Evolutionary conservation across 2,113 vertebrate genomes (phyloP).

Genomic region (Chlorodrepanis virens): DNA sequence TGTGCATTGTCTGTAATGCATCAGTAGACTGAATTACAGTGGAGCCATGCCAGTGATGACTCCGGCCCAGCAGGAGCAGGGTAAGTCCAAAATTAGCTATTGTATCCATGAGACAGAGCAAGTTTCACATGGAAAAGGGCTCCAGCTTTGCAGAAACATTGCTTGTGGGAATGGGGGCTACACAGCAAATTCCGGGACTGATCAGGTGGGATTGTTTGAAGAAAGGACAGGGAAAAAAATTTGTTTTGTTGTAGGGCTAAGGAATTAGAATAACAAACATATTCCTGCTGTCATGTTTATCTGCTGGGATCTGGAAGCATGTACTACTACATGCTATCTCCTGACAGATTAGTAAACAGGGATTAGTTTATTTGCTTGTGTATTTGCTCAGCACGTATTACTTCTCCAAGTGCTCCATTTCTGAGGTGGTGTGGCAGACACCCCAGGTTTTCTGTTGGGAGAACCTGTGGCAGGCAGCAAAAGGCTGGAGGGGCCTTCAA

Average conservation of each 20-base stretch:
- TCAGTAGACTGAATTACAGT: constrained; percentile 39
- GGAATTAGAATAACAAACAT: background rate
- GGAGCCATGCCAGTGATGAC: constrained; percentile 56
- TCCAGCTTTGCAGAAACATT: background rate
- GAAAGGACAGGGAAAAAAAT: background rate
- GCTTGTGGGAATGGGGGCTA: background rate
- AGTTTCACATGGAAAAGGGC: background rate
- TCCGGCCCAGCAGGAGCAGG: constrained; percentile 48
- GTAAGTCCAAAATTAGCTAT: constrained; percentile 62
- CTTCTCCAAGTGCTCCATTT: background rate
- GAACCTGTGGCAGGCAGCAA: background rate
- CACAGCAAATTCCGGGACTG: background rate
- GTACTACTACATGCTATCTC: background rate
- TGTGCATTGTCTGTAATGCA: constrained; percentile 42
- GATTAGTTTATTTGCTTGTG: background rate
- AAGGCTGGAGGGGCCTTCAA: background rate
- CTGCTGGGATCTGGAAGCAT: background rate
- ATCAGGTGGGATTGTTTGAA: background rate
- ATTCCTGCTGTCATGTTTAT: background rate
- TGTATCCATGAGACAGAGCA: constrained; percentile 25
- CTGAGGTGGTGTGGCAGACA: background rate
- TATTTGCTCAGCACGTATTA: background rate
- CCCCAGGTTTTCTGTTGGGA: background rate
- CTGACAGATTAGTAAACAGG: background rate
- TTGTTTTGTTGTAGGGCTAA: background rate